Evolutionary conservation across 1,140 invertebrate genomes (phyloP), one percentile per base, ranked within the genome.

Genomic region (Leguminivora glycinivorella): DNA sequence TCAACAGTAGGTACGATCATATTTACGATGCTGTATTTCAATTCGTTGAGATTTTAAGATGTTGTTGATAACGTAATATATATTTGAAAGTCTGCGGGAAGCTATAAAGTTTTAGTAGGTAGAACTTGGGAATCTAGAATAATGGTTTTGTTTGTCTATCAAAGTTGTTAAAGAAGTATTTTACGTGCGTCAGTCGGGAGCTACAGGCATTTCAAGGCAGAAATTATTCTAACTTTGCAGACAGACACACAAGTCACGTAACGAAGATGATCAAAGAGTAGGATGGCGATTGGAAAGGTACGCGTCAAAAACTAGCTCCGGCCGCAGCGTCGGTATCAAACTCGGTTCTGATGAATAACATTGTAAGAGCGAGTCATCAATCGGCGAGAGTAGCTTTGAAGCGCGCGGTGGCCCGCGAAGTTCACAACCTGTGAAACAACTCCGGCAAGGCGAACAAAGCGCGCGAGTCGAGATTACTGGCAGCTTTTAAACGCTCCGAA

Each of bases 371-470:
- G 52, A 56, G 52, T 47, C 68, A 69, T 69, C 68, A 69, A 69
- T 69, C 68, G 68, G 52, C 12, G 69, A 75, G 75, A 72, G 69
- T 83, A 78, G 76, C 79, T 76, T 77, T 71, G 60, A 58, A 40
- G 67, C 29, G 34, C 47, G 67, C 68, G 77, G 72, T 69, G 75
- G 76, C 74, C 75, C 72, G 76, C 76, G 82, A 85, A 86, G 75
- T 86, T 85, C 84, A 79, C 76, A 81, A 82, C 72, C 78, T 82
- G 75, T 83, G 84, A 81, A 86, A 83, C 82, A 83, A 83, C 75
- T 83, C 77, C 77, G 73, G 74, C 76, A 75, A 73, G 68, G 71
- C 72, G 71, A 78, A 84, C 80, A 87, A 83, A 78, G 74, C 74
- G 76, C 77, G 75, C 74, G 69, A 80, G 73, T 81, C 76, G 82